Evolutionary conservation across 2,888 invertebrate species (phyloP).

Genomic region (Ecliptopera silaceata): DNA sequence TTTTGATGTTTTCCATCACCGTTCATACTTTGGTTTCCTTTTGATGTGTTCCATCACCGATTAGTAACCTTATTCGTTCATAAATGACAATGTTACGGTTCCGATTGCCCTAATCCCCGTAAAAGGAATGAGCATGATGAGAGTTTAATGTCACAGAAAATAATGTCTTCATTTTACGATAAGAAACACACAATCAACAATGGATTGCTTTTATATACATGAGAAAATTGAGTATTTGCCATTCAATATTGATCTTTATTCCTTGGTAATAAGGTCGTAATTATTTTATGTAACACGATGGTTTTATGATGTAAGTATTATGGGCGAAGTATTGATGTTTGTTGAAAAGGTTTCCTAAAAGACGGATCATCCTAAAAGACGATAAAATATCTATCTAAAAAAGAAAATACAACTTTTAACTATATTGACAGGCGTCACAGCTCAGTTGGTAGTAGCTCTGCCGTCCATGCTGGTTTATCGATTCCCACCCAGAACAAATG

Average conservation of each 20-base stretch:
- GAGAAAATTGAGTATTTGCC: conserved; percentile 17
- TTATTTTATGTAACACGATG: background rate
- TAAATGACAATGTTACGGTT: background rate
- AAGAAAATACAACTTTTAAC: no score
- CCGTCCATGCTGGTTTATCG: no score
- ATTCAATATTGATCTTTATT: background rate
- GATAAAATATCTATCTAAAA: no score
- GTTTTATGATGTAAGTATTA: conserved; percentile 28
- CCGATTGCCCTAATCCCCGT: conserved; percentile 11
- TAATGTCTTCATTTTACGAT: conserved; percentile 41
- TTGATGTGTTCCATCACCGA: no score
- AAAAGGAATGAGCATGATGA: conserved; percentile 31
- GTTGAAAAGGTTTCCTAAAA: background rate
- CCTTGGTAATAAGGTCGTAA: background rate
- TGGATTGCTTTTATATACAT: conserved; percentile 33
- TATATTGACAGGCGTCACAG: no score
- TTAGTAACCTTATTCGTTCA: no score
- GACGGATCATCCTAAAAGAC: background rate
- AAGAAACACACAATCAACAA: conserved; percentile 37
- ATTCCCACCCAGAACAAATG: no score
- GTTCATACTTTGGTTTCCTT: no score
- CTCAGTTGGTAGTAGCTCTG: no score
- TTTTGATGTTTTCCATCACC: no score
- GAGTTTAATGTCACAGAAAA: conserved; percentile 40
- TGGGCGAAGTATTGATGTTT: conserved; percentile 12